These are phyloP conservation scores for Oreohelix idahoensis DNA, from an alignment of 1,140 invertebrate genomes.

Conservation along the genomic window DNA sequence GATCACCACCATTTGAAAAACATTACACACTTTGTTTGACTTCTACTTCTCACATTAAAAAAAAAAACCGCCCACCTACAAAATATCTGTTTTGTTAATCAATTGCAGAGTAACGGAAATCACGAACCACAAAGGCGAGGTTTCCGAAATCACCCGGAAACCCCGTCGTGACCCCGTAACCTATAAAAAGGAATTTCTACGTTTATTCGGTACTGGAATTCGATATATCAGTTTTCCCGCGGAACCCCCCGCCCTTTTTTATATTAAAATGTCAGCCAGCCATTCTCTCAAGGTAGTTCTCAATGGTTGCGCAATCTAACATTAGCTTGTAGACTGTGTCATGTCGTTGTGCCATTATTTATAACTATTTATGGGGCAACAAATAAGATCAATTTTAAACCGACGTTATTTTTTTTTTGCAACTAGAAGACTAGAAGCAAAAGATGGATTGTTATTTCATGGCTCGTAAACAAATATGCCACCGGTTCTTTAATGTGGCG, in stretches of 20 bases:
- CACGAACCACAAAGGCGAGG: background rate
- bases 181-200: background rate
- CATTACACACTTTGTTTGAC: background rate
- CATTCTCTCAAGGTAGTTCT: background rate
- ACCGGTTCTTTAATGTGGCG: too few species aligned
- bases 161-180: background rate
- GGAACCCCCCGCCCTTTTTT: background rate
- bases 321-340: conserved; percentile 3
- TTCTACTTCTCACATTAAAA: background rate
- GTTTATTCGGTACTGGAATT: background rate
- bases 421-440: too few species aligned
- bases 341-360: background rate
- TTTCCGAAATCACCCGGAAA: background rate
- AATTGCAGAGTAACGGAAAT: conserved; percentile 4
- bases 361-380: conserved; percentile 2
- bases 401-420: too few species aligned
- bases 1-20: background rate
- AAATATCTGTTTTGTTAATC: background rate
- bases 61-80: too few species aligned
- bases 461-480: too few species aligned
- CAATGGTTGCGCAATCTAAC: background rate
- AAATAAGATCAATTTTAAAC: too few species aligned
- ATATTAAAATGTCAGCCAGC: background rate
- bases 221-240: background rate
- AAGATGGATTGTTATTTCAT: too few species aligned